Percentiles rank a stretch among this genome's conserved stretches.
phyloP scores from a whole-genome alignment of 2,113 vertebrate genomes.

The Tragelaphus imberbis region DNA sequence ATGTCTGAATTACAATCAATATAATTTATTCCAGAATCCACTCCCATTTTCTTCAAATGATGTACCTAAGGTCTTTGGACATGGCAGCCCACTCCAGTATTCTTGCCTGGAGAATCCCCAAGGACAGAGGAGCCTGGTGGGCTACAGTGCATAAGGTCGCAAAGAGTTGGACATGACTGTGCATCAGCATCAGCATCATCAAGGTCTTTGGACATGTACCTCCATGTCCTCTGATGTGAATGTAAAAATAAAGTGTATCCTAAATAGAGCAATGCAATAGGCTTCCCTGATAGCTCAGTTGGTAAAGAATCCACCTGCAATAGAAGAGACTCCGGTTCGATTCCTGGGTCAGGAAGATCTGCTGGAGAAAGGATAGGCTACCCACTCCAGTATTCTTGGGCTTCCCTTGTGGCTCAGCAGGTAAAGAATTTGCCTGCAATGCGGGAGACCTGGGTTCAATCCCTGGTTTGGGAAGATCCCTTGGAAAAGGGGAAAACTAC shows the following conservation, averaged over 20 bases:
- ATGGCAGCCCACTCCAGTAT: neutral
- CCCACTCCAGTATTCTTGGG: neutral
- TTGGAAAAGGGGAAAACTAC: neutral
- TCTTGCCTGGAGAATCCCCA: neutral
- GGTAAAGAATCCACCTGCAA: neutral
- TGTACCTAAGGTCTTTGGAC: neutral
- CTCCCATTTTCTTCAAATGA: conserved; percentile 33
- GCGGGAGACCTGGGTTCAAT: accelerated
- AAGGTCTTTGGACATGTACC: neutral
- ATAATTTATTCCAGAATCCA: conserved; percentile 47
- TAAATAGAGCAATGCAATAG: neutral
- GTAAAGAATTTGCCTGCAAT: neutral
- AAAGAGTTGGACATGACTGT: neutral
- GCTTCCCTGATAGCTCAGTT: neutral
- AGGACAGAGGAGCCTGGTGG: neutral
- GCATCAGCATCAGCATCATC: neutral
- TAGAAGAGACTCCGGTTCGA: accelerated
- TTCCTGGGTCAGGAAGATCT: neutral
- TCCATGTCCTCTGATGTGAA: neutral
- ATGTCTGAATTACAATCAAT: conserved; percentile 59
- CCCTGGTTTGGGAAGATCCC: neutral
- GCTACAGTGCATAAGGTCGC: neutral
- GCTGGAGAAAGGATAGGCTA: neutral
- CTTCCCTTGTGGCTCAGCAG: neutral
- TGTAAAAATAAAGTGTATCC: neutral